Percentiles rank a stretch among this genome's conserved stretches.
Conservation (phyloP, 2,113 vertebrate genomes). For the Eublepharis macularius region DNA sequence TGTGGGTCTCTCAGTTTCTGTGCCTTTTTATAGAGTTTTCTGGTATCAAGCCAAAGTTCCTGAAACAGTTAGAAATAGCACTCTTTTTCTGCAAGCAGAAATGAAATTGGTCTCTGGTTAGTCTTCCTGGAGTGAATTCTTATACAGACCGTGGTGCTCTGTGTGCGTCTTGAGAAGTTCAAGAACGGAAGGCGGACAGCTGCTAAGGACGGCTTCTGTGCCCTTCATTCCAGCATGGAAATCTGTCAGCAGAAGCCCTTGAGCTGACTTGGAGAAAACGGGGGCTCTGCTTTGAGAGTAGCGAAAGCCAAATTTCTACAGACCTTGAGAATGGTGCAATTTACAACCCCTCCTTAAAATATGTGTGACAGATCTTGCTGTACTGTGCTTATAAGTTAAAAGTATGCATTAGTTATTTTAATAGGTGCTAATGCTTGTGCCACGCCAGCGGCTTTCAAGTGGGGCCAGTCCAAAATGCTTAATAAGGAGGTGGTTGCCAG, state of each 20-base stretch:
- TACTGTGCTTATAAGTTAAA: no score
- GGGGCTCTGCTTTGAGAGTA: not conserved
- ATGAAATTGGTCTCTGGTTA: no score
- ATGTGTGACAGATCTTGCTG: no score
- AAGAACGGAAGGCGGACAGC: not conserved
- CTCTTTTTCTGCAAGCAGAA: not conserved
- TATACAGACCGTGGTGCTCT: not conserved
- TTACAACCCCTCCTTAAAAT: no score
- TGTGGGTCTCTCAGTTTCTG: no score
- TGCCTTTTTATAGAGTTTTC: not conserved
- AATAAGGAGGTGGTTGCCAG: not conserved
- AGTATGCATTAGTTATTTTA: not conserved
- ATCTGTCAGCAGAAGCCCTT: not conserved
- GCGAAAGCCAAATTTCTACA: not conserved
- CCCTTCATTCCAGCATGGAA: not conserved
- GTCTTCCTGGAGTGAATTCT: not conserved
- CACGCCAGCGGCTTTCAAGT: not conserved
- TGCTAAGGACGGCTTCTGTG: not conserved
- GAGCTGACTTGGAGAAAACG: not conserved
- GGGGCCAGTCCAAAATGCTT: not conserved
- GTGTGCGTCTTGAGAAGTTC: not conserved
- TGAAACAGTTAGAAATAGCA: not conserved
- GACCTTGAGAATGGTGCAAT: not conserved
- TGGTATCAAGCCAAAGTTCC: not conserved
- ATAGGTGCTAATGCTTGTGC: not conserved